A percentile compares a stretch with the other conserved stretches of the same genome.
Evolutionary conservation across 2,113 vertebrate species (phyloP).

Genomic region (Grammomys surdaster): DNA sequence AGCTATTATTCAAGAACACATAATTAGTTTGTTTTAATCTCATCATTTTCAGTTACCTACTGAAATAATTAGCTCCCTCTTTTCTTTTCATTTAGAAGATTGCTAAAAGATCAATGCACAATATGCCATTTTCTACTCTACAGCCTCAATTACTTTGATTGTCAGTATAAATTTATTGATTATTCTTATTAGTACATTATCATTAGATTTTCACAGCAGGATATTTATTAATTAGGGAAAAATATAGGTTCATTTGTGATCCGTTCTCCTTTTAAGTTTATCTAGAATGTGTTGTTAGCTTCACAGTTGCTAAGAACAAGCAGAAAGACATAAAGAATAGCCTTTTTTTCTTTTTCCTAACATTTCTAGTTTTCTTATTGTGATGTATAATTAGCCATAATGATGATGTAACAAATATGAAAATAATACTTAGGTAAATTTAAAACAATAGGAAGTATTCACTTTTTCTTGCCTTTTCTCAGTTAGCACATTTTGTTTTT

Average conservation of each 20-base stretch:
- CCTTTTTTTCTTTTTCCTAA: slow-evolving; percentile 8
- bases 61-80: slow-evolving; percentile 88
- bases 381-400: slow-evolving; percentile 1
- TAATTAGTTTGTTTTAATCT: slow-evolving; percentile 90
- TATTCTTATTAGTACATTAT: slow-evolving; percentile 89
- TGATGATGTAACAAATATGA: neutral
- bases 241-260: slow-evolving; percentile 85
- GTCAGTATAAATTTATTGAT: slow-evolving; percentile 89
- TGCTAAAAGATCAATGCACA: slow-evolving; percentile 86
- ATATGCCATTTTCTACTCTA: slow-evolving; percentile 84
- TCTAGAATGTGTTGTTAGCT: slow-evolving; percentile 71
- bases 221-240: slow-evolving; percentile 88
- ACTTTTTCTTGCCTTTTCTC: neutral
- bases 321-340: slow-evolving; percentile 67
- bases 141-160: slow-evolving; percentile 86
- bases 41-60: slow-evolving; percentile 87
- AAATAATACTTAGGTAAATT: neutral
- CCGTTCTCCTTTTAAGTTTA: slow-evolving; percentile 84
- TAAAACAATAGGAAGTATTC: neutral
- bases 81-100: slow-evolving; percentile 87
- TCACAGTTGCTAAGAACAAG: slow-evolving; percentile 71
- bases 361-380: slow-evolving; percentile 57
- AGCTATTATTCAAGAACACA: slow-evolving; percentile 86
- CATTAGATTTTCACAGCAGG: slow-evolving; percentile 87
- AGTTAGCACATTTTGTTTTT: neutral